Percentiles rank a stretch among this genome's conserved stretches.
phyloP scores from a whole-genome alignment of 2,888 invertebrate species.

The Pelosia muscerda region DNA sequence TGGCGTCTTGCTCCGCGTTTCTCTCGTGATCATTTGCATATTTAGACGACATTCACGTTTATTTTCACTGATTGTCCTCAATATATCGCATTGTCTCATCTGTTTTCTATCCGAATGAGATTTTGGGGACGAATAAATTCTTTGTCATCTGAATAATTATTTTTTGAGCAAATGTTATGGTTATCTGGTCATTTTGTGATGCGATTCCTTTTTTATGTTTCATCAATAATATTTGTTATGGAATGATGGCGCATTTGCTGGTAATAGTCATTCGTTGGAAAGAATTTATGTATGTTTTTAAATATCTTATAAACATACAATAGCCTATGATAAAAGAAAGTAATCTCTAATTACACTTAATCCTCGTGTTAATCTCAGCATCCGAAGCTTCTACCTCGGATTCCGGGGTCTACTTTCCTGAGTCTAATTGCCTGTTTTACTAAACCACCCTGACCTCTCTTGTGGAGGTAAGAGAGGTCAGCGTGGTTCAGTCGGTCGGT shows the following conservation, averaged over 20 bases:
- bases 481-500: too few species aligned
- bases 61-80: slow-evolving; percentile 45
- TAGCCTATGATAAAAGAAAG: too few species aligned
- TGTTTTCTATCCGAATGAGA: slow-evolving; percentile 44
- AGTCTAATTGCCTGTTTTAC: too few species aligned
- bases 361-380: too few species aligned
- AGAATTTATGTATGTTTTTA: too few species aligned
- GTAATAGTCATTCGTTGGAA: background rate
- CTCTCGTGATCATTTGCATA: slow-evolving; percentile 63
- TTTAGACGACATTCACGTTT: slow-evolving; percentile 51
- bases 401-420: too few species aligned
- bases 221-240: background rate
- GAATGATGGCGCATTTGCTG: background rate
- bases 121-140: slow-evolving; percentile 27
- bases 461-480: too few species aligned
- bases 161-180: slow-evolving; percentile 27
- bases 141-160: slow-evolving; percentile 37
- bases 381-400: too few species aligned
- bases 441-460: too few species aligned
- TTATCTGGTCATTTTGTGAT: slow-evolving; percentile 9
- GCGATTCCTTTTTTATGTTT: slow-evolving; percentile 6
- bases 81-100: slow-evolving; percentile 51
- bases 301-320: too few species aligned
- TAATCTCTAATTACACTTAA: too few species aligned
- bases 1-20: slow-evolving; percentile 53